These are phyloP conservation scores for Apantesis nais DNA, from an alignment of 2,888 invertebrate species.

Conservation along the genomic window DNA sequence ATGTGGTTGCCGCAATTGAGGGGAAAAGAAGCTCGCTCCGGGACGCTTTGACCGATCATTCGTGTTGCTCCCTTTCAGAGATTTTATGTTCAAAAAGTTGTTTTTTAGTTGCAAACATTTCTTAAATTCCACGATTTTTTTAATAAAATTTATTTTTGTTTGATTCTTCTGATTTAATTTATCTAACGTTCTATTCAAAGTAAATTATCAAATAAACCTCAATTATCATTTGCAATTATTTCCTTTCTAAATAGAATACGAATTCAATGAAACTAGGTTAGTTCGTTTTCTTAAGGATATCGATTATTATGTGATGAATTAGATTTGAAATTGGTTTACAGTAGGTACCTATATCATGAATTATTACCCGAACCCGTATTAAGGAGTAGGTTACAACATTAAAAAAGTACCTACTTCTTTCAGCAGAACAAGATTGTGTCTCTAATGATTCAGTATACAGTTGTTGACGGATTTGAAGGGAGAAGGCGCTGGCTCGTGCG, in stretches of 20 bases:
- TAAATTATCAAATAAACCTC: neutral
- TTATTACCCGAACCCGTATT: neutral
- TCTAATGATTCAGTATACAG: slow-evolving; percentile 51
- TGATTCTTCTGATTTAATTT: neutral
- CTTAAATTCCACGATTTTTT: slow-evolving; percentile 27
- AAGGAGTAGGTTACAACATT: neutral
- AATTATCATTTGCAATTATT: neutral
- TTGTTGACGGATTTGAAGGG: slow-evolving; percentile 70
- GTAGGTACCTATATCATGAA: neutral
- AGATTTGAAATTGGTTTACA: neutral
- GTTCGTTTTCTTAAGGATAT: neutral
- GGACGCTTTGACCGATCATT: slow-evolving; percentile 72
- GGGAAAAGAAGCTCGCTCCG: slow-evolving; percentile 69
- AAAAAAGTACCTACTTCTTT: neutral
- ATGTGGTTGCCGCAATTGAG: slow-evolving; percentile 73
- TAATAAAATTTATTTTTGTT: neutral
- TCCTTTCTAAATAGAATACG: neutral
- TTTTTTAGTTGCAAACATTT: slow-evolving; percentile 46
- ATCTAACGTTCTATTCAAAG: neutral
- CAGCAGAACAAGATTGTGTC: slow-evolving; percentile 31
- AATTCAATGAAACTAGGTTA: neutral
- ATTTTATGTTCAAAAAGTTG: slow-evolving; percentile 52
- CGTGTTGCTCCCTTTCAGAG: slow-evolving; percentile 51
- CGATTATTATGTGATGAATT: neutral
- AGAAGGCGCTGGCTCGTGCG: slow-evolving; percentile 67